A percentile compares a stretch with the other conserved stretches of the same genome.
These are phyloP conservation scores for Plectrocnemia conspersa DNA, from an alignment of 1,140 invertebrate species.

Conservation along the genomic window DNA sequence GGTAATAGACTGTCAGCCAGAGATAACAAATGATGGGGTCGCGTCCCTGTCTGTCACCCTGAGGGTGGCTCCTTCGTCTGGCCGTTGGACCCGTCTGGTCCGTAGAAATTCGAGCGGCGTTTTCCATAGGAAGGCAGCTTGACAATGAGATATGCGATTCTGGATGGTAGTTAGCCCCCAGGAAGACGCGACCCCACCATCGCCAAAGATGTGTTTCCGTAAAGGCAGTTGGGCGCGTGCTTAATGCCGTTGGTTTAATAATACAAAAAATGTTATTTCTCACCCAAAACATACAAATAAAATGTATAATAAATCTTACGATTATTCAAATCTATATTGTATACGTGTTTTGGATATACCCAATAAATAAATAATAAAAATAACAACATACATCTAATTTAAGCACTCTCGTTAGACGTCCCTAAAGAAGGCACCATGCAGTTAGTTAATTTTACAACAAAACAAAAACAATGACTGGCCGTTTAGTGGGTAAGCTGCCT, in stretches of 20 bases:
- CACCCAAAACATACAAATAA: too few species aligned
- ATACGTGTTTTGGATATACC: too few species aligned
- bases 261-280: too few species aligned
- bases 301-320: too few species aligned
- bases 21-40: conserved; percentile 35
- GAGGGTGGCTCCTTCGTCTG: conserved; percentile 10
- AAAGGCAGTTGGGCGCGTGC: too few species aligned
- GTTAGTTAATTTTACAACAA: conserved; percentile 23
- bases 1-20: conserved; percentile 36
- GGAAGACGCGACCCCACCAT: too few species aligned
- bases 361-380: too few species aligned
- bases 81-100: conserved; percentile 31
- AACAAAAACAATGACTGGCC: conserved; percentile 30
- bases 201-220: too few species aligned
- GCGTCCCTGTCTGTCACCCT: conserved; percentile 29
- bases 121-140: conserved; percentile 22
- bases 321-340: too few species aligned
- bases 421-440: conserved; percentile 18
- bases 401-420: conserved; percentile 24
- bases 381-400: too few species aligned
- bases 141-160: conserved; percentile 33
- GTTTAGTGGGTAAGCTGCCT: not conserved
- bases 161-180: too few species aligned
- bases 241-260: too few species aligned
- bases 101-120: conserved; percentile 25